These are phyloP conservation scores for Stylophora pistillata DNA, from an alignment of 64 coral and sea anemone species.

Conservation along the genomic window DNA sequence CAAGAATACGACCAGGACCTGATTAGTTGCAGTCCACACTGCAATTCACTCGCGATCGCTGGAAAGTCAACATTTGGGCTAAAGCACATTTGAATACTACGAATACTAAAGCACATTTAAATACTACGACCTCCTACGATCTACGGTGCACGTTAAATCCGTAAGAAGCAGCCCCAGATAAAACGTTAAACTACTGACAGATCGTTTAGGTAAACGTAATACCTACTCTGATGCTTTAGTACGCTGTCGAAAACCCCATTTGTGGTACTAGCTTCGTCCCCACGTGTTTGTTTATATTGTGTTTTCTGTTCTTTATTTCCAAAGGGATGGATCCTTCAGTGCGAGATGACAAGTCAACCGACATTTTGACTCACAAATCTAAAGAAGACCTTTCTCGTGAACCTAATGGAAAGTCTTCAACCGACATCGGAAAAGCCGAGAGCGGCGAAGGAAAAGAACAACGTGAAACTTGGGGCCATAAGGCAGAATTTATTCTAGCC, in stretches of 20 bases:
- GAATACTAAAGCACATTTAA: too few relatives aligned
- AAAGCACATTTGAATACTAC: too few relatives aligned
- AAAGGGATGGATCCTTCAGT: conserved; percentile 25
- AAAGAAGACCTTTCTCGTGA: conserved; percentile 45
- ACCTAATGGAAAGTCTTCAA: conserved; percentile 34
- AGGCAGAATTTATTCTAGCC: conserved; percentile 86
- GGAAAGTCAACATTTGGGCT: too few relatives aligned
- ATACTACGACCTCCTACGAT: too few relatives aligned
- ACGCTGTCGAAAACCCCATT: neutral
- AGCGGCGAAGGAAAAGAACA: conserved; percentile 33
- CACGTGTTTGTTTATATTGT: neutral
- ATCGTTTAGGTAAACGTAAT: too few relatives aligned
- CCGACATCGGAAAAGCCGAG: conserved; percentile 7
- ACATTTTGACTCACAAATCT: conserved; percentile 60
- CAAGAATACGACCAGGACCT: neutral
- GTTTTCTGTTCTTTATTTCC: neutral
- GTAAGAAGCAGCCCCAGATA: too few relatives aligned
- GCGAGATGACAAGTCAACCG: conserved; percentile 84
- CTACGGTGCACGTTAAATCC: too few relatives aligned
- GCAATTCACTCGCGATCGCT: too few relatives aligned
- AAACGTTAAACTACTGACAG: too few relatives aligned
- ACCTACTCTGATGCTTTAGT: too few relatives aligned
- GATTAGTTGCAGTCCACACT: neutral
- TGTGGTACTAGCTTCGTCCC: too few relatives aligned
- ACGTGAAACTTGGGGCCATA: conserved; percentile 87